Conservation (phyloP, 2,888 invertebrate genomes). For the Tuta absoluta region DNA sequence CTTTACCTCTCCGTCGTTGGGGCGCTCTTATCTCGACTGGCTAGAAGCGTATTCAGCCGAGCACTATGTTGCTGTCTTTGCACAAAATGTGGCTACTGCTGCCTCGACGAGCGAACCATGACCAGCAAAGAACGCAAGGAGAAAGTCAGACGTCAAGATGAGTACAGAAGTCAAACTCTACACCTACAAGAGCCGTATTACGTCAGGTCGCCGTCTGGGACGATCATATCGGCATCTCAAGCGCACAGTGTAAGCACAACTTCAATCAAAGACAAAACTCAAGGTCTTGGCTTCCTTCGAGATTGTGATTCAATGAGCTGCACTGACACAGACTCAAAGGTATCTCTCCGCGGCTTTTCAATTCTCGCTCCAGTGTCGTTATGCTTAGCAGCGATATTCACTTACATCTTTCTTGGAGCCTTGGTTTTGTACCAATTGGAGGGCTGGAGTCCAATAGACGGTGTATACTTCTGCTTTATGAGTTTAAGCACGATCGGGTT, state of each 20-base stretch:
- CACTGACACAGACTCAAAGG: slow-evolving; percentile 85
- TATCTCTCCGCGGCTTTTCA: slow-evolving; percentile 86
- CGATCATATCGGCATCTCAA: slow-evolving; percentile 77
- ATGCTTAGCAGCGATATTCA: slow-evolving; percentile 93
- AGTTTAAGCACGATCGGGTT: slow-evolving; percentile 96
- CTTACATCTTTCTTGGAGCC: slow-evolving; percentile 95
- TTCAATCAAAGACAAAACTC: slow-evolving; percentile 72
- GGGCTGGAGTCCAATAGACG: slow-evolving; percentile 95
- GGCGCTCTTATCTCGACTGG: slow-evolving; percentile 90
- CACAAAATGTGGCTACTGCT: slow-evolving; percentile 93
- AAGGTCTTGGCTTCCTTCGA: slow-evolving; percentile 69
- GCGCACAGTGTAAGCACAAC: slow-evolving; percentile 70
- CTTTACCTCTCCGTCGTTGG: slow-evolving; percentile 94
- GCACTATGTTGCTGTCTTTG: slow-evolving; percentile 92
- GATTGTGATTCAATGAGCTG: slow-evolving; percentile 82
- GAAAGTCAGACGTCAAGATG: slow-evolving; percentile 87
- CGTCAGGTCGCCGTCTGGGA: slow-evolving; percentile 80
- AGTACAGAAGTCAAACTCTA: slow-evolving; percentile 82
- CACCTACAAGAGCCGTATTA: slow-evolving; percentile 87
- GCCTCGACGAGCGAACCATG: slow-evolving; percentile 92
- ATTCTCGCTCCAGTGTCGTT: slow-evolving; percentile 94
- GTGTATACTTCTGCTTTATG: slow-evolving; percentile 97
- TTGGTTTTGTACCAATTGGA: slow-evolving; percentile 94
- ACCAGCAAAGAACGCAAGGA: slow-evolving; percentile 89
- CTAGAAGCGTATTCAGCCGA: slow-evolving; percentile 90